A percentile compares a stretch with the other conserved stretches of the same genome.
Evolutionary conservation across 2,797 vertebrate genomes (phyloP).

Genomic region (Notoglanidium macrostoma): DNA sequence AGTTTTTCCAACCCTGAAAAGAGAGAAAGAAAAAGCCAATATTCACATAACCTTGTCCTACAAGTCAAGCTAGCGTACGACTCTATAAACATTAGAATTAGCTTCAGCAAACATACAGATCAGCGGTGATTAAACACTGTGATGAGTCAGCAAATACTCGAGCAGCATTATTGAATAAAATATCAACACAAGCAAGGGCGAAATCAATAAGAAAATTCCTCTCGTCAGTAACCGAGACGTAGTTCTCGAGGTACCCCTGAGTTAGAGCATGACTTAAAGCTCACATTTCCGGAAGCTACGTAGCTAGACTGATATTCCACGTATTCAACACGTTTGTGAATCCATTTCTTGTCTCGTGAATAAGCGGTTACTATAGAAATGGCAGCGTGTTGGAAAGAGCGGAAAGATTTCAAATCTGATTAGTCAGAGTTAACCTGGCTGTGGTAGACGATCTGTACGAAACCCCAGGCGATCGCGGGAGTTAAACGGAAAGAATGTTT

Average conservation of each 20-base stretch:
- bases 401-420: not conserved
- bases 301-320: too few relatives aligned
- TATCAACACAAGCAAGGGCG: not conserved
- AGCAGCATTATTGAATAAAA: not conserved
- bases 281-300: too few relatives aligned
- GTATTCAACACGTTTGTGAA: too few relatives aligned
- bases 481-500: too few relatives aligned
- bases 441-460: not conserved
- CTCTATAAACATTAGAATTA: not conserved
- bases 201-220: not conserved
- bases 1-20: constrained; percentile 64
- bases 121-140: not conserved
- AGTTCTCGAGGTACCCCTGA: not conserved
- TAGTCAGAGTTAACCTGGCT: not conserved
- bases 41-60: not conserved
- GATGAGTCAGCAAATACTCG: not conserved
- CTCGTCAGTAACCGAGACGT: not conserved
- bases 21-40: not conserved
- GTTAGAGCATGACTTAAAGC: not conserved
- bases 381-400: not conserved
- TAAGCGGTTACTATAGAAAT: not conserved
- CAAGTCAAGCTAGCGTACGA: not conserved
- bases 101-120: not conserved
- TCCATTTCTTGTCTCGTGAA: not conserved
- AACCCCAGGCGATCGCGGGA: too few relatives aligned